Base-by-base conservation (phyloP, 2,888 invertebrate species). In the Lycocerus yunnanus region DNA sequence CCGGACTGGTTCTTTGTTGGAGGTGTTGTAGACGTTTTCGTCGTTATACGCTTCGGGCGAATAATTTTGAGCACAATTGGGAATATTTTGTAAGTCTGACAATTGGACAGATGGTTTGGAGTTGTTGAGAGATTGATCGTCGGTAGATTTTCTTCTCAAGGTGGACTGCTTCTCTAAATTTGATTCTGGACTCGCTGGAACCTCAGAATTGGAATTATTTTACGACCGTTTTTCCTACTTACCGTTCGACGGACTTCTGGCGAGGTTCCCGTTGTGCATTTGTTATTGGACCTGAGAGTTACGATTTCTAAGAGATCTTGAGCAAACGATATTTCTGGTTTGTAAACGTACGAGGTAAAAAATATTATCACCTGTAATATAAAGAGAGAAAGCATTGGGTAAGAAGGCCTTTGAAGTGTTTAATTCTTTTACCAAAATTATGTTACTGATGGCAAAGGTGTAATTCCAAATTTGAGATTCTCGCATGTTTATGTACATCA, bases 151-250 rank as follows among this genome's bases (percentile, higher is more conserved):
- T 84, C 82, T 15, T 84, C 86, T 80, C 5, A 88, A 87, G 0
- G 89, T 90, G 1, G 90, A 89, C 65, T 92, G 90, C 82, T 91
- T 92, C 79, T 93, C 92, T 66, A 90, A 89, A 78, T 93, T 92
- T 4, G 90, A 89, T 0, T 90, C 90, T 86, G 91, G 91, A 82
- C 92, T 92, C 75, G 92, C 90, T 90, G 84, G n/a, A 84, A 84
- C 61, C n/a, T 5, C 13, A 67, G 11, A 67, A 24, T 6, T 10
- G 15, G 13, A 13, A 9, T 11, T 60, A 13, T 18, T 16, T n/a
- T n/a, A n/a, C 9, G 2, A 18, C 2, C 6, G n/a, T 15, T 10
- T 1, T 60, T 10, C 15, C n/a, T 15, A 20, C 61, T 63, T 18
- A 63, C 61, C 16, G 11, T 14, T 15, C 4, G 61, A 27, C n/a